Evolutionary conservation across 2,888 invertebrate species (phyloP).

Genomic region (Synanthedon tipuliformis): DNA sequence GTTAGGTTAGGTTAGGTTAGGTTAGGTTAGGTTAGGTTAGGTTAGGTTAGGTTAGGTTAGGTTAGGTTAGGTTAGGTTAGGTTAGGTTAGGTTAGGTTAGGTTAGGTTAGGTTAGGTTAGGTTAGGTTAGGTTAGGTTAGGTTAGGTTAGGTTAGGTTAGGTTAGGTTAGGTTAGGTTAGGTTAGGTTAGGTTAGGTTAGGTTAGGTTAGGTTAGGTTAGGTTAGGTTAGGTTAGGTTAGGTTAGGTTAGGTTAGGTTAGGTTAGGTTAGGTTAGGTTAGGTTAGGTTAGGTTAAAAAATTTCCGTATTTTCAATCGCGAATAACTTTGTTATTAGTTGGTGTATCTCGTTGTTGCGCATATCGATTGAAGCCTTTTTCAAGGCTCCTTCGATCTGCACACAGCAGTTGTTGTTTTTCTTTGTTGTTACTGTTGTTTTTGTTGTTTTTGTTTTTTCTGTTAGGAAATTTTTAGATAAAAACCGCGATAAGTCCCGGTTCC

Average conservation of each 20-base stretch:
- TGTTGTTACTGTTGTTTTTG: too few species aligned
- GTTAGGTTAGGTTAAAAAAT: constrained; percentile 3
- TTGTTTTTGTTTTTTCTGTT: too few species aligned
- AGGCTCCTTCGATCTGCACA: too few species aligned
- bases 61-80: constrained; percentile 1
- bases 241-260: constrained; percentile 7
- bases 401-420: too few species aligned
- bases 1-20: constrained; percentile 6
- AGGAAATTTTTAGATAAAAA: too few species aligned
- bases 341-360: too few species aligned
- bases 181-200: constrained; percentile 1
- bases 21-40: constrained; percentile 7
- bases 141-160: constrained; percentile 1
- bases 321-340: too few species aligned
- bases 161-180: constrained; percentile 1
- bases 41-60: constrained; percentile 7
- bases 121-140: constrained; percentile 1
- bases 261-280: constrained; percentile 4
- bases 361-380: too few species aligned
- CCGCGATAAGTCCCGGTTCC: too few species aligned
- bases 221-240: constrained; percentile 3
- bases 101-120: constrained; percentile 1
- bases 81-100: constrained; percentile 1
- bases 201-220: constrained; percentile 1
- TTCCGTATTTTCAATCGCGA: too few species aligned